Base-by-base conservation (phyloP, 2,113 vertebrate genomes). In the Myotis brandtii region DNA sequence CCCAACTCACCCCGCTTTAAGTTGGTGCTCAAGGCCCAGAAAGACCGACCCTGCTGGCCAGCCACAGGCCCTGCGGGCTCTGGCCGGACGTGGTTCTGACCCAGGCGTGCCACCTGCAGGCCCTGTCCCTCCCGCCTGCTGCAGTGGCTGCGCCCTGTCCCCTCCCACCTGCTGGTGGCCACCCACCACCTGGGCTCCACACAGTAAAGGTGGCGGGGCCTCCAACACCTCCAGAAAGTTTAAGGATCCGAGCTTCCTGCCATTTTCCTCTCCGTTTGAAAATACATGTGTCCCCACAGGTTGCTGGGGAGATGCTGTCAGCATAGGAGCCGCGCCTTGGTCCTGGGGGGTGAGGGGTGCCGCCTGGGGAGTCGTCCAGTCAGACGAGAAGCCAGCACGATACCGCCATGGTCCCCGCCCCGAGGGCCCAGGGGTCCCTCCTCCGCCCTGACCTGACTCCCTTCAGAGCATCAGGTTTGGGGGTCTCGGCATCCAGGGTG, bases 41-140 rank as follows among this genome's bases (percentile, higher is more conserved):
- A 70, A 84, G 94, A 69, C 72, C 2, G 54, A 9, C 75, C 82
- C 67, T 32, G 85, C 81, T 25, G 43, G 93, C 73, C 62, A n/a
- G 13, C 79, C 27, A 12, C 64, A 52, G 96, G 94, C 62, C 84
- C 76, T 70, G 86, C 95, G 83, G 91, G 95, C 94, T 88, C 95
- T 67, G 88, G 48, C 95, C 92, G 1, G 12, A 97, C 95, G 85
- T 7, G 67, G 84, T 70, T 9, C 84, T 95, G 96, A 98, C 96
- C 95, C 94, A 94, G 96, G 87, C 37, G 9, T 59, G 66, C n/a
- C 20, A 56, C 73, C 90, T 95, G 94, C 96, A 95, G 93, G 14
- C 76, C 80, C 34, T 11, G 32, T 69, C 6, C 2, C 20, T 50
- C 34, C 56, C 48, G 27, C n/a, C n/a, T 9, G 8, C 59, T 48